phyloP scores from a whole-genome alignment of 2,888 invertebrate species.

The Busseola fusca region DNA sequence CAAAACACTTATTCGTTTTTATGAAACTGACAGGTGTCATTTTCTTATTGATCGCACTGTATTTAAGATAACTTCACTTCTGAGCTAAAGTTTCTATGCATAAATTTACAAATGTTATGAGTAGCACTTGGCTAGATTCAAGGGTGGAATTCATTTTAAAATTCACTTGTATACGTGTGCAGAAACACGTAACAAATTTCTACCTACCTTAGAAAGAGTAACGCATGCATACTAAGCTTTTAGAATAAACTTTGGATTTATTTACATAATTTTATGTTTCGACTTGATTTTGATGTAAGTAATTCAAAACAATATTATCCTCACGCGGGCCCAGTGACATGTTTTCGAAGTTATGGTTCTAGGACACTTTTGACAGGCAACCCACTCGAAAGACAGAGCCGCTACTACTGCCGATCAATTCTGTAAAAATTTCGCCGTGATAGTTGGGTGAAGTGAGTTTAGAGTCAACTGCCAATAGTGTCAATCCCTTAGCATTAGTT shows the following conservation, averaged over 20 bases:
- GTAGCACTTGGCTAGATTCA: conserved; percentile 36
- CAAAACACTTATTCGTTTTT: background rate
- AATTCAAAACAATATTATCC: background rate
- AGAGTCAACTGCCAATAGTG: too few relatives aligned
- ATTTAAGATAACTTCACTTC: background rate
- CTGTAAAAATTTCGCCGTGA: too few relatives aligned
- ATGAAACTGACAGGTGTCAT: background rate
- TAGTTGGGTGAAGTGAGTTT: too few relatives aligned
- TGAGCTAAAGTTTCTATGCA: conserved; percentile 9
- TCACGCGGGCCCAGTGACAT: background rate
- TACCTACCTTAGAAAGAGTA: conserved; percentile 4
- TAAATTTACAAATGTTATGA: conserved; percentile 28
- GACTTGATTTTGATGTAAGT: background rate
- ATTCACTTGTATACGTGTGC: conserved; percentile 26
- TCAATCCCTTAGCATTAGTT: too few relatives aligned
- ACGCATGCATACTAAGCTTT: conserved; percentile 29
- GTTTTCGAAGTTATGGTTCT: background rate
- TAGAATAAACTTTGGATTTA: conserved; percentile 18
- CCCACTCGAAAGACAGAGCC: background rate
- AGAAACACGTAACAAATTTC: conserved; percentile 35
- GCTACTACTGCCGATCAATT: background rate
- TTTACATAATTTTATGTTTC: conserved; percentile 1
- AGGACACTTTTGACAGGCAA: background rate
- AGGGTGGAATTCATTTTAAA: conserved; percentile 31
- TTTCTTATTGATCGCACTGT: background rate